Conservation (phyloP, 92 coral and sea anemone genomes). For the Parazoanthus atlanticus region DNA sequence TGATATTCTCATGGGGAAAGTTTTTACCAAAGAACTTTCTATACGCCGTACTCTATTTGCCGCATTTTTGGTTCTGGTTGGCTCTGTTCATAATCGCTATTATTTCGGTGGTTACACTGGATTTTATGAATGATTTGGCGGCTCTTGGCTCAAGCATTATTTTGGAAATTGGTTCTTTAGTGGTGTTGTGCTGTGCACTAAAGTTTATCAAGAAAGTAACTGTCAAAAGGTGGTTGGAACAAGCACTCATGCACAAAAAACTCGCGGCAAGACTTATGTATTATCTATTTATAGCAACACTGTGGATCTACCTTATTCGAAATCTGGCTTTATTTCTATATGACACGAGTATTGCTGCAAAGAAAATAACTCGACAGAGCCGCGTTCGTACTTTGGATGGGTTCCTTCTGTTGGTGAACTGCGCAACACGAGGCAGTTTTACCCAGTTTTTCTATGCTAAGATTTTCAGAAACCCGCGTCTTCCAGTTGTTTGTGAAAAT, state of each 20-base stretch:
- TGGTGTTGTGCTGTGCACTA: conserved; percentile 69
- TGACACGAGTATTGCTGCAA: conserved; percentile 61
- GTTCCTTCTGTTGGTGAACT: conserved; percentile 49
- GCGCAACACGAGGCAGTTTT: conserved; percentile 67
- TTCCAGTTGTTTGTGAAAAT: conserved; percentile 68
- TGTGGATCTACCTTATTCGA: conserved; percentile 70
- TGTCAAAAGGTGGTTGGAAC: conserved; percentile 54
- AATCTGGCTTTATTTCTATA: conserved; percentile 61
- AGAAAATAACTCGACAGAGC: conserved; percentile 49
- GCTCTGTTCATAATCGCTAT: conserved; percentile 23
- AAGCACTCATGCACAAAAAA: conserved; percentile 5
- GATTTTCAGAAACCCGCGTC: conserved; percentile 66
- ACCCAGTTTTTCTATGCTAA: conserved; percentile 73
- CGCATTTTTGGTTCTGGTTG: conserved; percentile 75
- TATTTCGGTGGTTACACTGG: conserved; percentile 27
- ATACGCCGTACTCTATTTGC: conserved; percentile 39
- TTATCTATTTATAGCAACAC: conserved; percentile 49
- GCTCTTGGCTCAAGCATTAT: conserved; percentile 60
- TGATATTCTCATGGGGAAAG: conserved; percentile 67
- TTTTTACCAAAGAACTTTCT: conserved; percentile 54
- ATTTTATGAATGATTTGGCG: conserved; percentile 18
- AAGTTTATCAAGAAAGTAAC: conserved; percentile 69
- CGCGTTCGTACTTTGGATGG: conserved; percentile 40
- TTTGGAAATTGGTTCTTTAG: conserved; percentile 51
- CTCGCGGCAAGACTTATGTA: conserved; percentile 38